A percentile compares a stretch with the other conserved stretches of the same genome.
phyloP scores from a whole-genome alignment of 1,140 invertebrate species.

The Bradynema listronoti region DNA sequence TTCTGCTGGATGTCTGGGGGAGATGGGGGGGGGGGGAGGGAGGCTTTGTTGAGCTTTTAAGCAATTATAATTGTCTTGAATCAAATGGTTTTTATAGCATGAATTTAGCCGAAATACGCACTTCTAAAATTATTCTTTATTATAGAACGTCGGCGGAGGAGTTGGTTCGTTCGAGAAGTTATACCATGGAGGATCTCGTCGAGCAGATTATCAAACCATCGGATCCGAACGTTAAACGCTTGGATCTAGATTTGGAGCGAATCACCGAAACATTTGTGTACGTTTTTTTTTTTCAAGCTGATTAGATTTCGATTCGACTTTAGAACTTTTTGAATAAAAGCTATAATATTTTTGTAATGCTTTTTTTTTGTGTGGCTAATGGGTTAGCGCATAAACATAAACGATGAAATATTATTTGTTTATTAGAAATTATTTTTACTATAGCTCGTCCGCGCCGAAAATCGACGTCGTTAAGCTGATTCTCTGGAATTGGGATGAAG shows the following conservation, averaged over 20 bases:
- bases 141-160: slow-evolving; percentile 38
- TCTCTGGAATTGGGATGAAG: slow-evolving; percentile 43
- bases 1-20: too few species aligned
- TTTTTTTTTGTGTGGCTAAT: slow-evolving; percentile 4
- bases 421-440: slow-evolving; percentile 13
- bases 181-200: slow-evolving; percentile 40
- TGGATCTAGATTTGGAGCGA: slow-evolving; percentile 19
- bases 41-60: too few species aligned
- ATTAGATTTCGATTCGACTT: not conserved
- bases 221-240: slow-evolving; percentile 6
- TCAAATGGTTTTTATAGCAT: too few species aligned
- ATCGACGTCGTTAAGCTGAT: slow-evolving; percentile 28
- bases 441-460: slow-evolving; percentile 18
- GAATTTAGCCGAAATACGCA: slow-evolving; percentile 2
- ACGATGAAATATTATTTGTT: slow-evolving; percentile 2
- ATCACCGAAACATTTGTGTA: slow-evolving; percentile 38
- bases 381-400: not conserved
- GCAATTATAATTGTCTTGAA: too few species aligned
- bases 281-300: slow-evolving; percentile 8
- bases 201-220: slow-evolving; percentile 13
- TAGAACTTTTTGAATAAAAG: slow-evolving; percentile 9
- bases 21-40: too few species aligned
- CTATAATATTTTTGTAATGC: not conserved
- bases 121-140: not conserved
- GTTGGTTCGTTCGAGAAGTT: slow-evolving; percentile 28